Percentiles rank a stretch among this genome's conserved stretches.
These are phyloP conservation scores for Leucoma salicis DNA, from an alignment of 2,888 invertebrate genomes.

Conservation along the genomic window DNA sequence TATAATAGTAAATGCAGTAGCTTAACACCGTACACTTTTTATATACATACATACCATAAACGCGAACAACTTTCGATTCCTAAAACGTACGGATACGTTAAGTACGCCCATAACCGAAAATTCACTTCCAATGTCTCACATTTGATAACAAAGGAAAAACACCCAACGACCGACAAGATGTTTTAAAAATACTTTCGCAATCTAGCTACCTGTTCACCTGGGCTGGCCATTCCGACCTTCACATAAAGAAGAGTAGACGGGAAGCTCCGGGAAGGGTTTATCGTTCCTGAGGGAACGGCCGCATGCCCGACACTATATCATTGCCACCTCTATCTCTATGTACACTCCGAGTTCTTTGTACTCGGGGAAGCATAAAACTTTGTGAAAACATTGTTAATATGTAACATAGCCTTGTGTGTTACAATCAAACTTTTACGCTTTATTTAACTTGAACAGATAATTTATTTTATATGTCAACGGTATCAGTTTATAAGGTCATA, in stretches of 20 bases:
- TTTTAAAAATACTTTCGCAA: slow-evolving; percentile 80
- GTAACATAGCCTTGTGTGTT: slow-evolving; percentile 36
- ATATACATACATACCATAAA: slow-evolving; percentile 42
- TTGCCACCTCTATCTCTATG: slow-evolving; percentile 73
- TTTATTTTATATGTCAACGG: too few relatives aligned
- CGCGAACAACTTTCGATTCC: slow-evolving; percentile 42
- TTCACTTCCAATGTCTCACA: slow-evolving; percentile 66
- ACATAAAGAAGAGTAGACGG: slow-evolving; percentile 81
- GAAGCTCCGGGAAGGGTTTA: slow-evolving; percentile 79
- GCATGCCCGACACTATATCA: slow-evolving; percentile 79
- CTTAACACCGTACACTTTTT: slow-evolving; percentile 34
- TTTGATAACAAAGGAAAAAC: slow-evolving; percentile 81
- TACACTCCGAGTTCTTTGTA: slow-evolving; percentile 65
- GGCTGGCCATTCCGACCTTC: slow-evolving; percentile 78
- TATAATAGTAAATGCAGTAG: slow-evolving; percentile 25
- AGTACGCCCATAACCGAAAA: slow-evolving; percentile 58
- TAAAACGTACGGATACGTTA: slow-evolving; percentile 59
- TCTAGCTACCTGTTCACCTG: slow-evolving; percentile 80
- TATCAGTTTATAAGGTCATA: too few relatives aligned
- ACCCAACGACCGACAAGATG: slow-evolving; percentile 76
- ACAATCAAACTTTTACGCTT: slow-evolving; percentile 36
- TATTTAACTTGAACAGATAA: slow-evolving; percentile 31
- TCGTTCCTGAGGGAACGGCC: slow-evolving; percentile 76
- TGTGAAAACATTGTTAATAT: slow-evolving; percentile 59
- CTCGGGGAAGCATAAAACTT: slow-evolving; percentile 57